A percentile compares a stretch with the other conserved stretches of the same genome.
Conservation (phyloP, 2,113 vertebrate genomes). For the Pavo muticus region DNA sequence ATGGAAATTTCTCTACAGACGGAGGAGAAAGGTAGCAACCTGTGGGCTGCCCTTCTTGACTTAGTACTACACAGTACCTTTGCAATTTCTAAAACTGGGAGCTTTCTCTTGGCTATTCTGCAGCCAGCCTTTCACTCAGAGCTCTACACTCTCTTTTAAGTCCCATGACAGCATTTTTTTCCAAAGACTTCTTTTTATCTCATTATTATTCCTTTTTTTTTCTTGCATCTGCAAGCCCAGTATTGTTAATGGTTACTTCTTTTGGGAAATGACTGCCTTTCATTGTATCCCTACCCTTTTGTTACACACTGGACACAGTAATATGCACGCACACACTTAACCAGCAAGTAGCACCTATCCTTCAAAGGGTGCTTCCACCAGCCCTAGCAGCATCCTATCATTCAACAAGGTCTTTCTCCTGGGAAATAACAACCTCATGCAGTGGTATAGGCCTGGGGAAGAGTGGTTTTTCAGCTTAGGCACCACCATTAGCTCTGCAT, state of each 20-base stretch:
- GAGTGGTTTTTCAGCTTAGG: neutral
- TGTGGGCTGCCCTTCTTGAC: neutral
- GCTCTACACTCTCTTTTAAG: neutral
- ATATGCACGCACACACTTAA: neutral
- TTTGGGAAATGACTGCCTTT: neutral
- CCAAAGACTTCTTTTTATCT: neutral
- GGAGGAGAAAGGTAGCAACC: neutral
- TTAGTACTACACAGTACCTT: neutral
- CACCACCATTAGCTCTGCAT: neutral
- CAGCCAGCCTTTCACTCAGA: neutral
- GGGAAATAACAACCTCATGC: neutral
- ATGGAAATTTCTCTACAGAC: neutral
- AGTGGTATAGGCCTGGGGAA: neutral
- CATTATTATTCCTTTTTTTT: neutral
- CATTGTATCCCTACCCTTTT: neutral
- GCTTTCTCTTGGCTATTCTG: neutral
- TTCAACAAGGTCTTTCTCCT: neutral
- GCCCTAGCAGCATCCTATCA: neutral
- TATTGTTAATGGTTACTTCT: accelerated
- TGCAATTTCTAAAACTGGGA: neutral
- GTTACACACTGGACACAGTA: neutral
- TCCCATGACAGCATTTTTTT: neutral
- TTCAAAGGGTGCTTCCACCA: neutral
- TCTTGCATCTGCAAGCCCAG: neutral
- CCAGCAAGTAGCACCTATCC: neutral